Conservation (phyloP, 2,888 invertebrate species). For the Nowickia ferox region DNA sequence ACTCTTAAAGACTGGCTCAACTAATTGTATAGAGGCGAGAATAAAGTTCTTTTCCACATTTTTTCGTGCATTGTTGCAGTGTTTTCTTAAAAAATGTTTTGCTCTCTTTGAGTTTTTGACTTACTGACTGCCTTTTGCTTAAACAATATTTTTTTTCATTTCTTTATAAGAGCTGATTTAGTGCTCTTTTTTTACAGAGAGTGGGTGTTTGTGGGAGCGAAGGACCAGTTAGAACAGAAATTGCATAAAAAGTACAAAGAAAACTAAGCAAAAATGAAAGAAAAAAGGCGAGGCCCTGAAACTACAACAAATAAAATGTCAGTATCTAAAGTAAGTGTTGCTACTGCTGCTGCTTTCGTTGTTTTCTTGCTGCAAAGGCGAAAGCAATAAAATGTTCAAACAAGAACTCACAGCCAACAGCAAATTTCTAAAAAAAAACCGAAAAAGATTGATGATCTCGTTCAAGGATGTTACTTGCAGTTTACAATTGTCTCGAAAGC, state of each 20-base stretch:
- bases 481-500: slow-evolving; percentile 46
- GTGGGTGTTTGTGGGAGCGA: slow-evolving; percentile 57
- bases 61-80: slow-evolving; percentile 27
- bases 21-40: slow-evolving; percentile 60
- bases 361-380: slow-evolving; percentile 41
- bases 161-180: neutral
- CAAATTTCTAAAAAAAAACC: slow-evolving; percentile 57
- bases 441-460: slow-evolving; percentile 80
- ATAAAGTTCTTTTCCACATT: slow-evolving; percentile 14
- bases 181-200: slow-evolving; percentile 5
- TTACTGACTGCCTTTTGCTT: slow-evolving; percentile 66
- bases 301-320: slow-evolving; percentile 42
- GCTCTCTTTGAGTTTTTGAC: slow-evolving; percentile 60
- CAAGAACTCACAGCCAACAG: slow-evolving; percentile 6
- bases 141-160: slow-evolving; percentile 7
- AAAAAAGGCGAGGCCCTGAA: slow-evolving; percentile 60
- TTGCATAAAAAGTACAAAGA: slow-evolving; percentile 29
- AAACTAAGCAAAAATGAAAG: slow-evolving; percentile 28
- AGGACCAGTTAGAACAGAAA: slow-evolving; percentile 12
- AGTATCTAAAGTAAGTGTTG: slow-evolving; percentile 52
- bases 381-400: slow-evolving; percentile 36
- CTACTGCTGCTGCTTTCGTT: slow-evolving; percentile 29
- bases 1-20: slow-evolving; percentile 52
- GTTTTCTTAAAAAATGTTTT: slow-evolving; percentile 50
- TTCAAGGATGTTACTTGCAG: slow-evolving; percentile 78